These are phyloP conservation scores for Trypoxylon attenuatum DNA, from an alignment of 2,888 invertebrate species.

Conservation along the genomic window DNA sequence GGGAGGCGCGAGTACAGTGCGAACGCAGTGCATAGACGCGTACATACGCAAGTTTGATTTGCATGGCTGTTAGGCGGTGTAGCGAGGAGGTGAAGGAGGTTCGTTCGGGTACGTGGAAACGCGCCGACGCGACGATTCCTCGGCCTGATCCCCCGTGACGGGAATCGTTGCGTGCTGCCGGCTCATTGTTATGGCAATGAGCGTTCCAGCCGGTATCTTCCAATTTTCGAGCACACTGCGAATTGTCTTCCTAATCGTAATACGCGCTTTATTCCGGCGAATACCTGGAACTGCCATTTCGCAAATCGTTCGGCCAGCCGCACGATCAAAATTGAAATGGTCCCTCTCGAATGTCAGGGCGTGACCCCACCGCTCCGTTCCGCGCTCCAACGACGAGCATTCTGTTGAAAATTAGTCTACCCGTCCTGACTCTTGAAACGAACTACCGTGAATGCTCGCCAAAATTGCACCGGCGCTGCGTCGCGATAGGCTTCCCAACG, in stretches of 20 bases:
- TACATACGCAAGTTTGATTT: conserved; percentile 37
- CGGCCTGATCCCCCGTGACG: conserved; percentile 47
- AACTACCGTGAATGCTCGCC: no score
- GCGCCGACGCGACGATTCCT: conserved; percentile 52
- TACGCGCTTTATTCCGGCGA: conserved; percentile 37
- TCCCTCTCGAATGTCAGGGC: neutral
- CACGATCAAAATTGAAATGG: conserved; percentile 16
- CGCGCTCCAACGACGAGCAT: neutral
- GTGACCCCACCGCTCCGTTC: neutral
- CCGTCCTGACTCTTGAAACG: no score
- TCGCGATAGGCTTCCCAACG: no score
- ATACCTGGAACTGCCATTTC: conserved; percentile 49
- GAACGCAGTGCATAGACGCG: no score
- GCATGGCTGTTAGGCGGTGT: conserved; percentile 38
- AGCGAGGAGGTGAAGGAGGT: conserved; percentile 25
- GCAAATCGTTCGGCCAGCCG: conserved; percentile 35
- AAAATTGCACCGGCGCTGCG: no score
- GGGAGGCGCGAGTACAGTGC: no score
- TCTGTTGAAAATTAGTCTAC: no score
- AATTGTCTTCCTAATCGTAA: conserved; percentile 51
- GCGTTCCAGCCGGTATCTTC: conserved; percentile 47
- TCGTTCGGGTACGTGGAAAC: conserved; percentile 41
- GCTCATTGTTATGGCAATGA: conserved; percentile 54
- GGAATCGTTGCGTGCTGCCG: conserved; percentile 49
- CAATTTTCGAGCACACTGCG: conserved; percentile 45